Conservation (phyloP, 2,113 vertebrate genomes). For the Protobothrops flavoviridis region DNA sequence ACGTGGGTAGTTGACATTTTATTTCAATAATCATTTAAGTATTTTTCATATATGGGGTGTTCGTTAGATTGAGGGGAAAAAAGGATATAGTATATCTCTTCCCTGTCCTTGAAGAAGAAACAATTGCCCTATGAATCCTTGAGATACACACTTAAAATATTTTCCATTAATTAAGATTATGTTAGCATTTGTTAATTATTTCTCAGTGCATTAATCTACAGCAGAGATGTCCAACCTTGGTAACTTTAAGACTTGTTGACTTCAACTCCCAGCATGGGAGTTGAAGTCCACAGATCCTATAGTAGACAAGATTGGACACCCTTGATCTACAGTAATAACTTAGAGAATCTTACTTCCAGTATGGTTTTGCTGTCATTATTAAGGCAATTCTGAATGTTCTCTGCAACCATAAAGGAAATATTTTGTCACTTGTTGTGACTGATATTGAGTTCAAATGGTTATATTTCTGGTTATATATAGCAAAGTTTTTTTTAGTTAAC, state of each 20-base stretch:
- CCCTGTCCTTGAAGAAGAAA: background rate
- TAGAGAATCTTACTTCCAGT: no score
- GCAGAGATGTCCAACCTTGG: background rate
- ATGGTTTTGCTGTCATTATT: background rate
- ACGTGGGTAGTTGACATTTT: background rate
- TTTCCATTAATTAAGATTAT: background rate
- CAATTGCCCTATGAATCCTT: background rate
- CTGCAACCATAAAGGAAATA: background rate
- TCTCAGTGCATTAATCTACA: background rate
- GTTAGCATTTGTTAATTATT: background rate
- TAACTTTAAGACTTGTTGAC: background rate
- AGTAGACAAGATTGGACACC: background rate
- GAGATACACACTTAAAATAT: background rate
- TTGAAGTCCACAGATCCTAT: background rate
- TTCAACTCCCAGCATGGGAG: background rate
- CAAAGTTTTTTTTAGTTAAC: background rate
- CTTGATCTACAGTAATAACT: background rate
- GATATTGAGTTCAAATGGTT: background rate
- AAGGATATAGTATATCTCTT: background rate
- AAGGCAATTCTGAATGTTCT: background rate
- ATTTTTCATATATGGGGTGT: background rate
- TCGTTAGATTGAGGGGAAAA: background rate
- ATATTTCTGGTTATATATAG: background rate
- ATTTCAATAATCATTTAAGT: background rate
- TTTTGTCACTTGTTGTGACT: background rate